Evolutionary conservation across 2,797 vertebrate genomes (phyloP).

Genomic region (Acomys russatus): DNA sequence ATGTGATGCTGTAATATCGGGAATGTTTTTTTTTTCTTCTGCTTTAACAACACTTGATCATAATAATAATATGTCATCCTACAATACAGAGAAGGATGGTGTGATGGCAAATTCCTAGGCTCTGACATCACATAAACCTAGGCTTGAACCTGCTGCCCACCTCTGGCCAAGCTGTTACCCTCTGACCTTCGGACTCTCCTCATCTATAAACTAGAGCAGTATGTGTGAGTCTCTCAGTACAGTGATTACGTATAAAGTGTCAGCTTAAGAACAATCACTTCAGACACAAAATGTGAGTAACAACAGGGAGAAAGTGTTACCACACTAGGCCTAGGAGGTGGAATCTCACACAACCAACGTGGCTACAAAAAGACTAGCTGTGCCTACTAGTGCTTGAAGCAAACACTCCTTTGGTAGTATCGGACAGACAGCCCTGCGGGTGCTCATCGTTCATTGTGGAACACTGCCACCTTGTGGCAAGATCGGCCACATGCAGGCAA

Average conservation of each 20-base stretch:
- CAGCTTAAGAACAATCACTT: slow-evolving; percentile 32
- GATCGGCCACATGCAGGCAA: slow-evolving; percentile 32
- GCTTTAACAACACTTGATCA: background rate
- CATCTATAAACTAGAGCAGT: background rate
- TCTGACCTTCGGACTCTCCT: background rate
- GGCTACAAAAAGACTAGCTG: too few species aligned
- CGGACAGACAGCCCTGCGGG: background rate
- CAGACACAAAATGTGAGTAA: slow-evolving; percentile 21
- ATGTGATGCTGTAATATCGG: background rate
- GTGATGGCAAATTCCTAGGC: background rate
- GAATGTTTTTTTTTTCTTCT: background rate
- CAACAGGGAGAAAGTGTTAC: background rate
- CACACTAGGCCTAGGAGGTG: background rate
- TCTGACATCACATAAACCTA: background rate
- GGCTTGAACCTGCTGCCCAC: background rate
- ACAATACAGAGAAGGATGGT: background rate
- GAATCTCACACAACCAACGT: background rate
- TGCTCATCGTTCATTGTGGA: slow-evolving; percentile 78
- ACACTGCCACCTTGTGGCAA: slow-evolving; percentile 85
- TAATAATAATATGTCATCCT: background rate
- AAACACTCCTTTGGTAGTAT: slow-evolving; percentile 56
- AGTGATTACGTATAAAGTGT: background rate
- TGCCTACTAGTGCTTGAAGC: background rate
- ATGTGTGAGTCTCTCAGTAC: background rate
- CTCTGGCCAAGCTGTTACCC: background rate